These are phyloP conservation scores for Empis stercorea DNA, from an alignment of 2,888 invertebrate species.

Conservation along the genomic window DNA sequence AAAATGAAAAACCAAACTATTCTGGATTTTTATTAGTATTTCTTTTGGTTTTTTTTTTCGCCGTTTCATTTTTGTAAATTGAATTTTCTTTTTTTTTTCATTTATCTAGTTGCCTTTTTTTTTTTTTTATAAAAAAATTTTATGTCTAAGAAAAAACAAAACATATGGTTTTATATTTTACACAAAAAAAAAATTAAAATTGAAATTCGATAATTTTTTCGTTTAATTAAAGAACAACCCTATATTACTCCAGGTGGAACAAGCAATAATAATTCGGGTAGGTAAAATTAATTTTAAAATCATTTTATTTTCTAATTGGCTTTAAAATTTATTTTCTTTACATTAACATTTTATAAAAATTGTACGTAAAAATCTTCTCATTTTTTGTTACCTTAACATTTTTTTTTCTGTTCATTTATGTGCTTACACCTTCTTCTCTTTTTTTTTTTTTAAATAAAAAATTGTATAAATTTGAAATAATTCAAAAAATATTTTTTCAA, in stretches of 20 bases:
- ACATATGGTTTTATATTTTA: too few species aligned
- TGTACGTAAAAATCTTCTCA: too few species aligned
- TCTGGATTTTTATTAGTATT: background rate
- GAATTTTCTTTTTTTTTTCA: background rate
- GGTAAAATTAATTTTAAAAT: conserved; percentile 24
- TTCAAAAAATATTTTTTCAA: background rate
- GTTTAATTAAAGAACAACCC: conserved; percentile 39
- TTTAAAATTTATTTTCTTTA: background rate
- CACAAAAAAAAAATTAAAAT: background rate
- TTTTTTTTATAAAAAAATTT: too few species aligned
- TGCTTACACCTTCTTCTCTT: background rate
- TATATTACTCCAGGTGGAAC: conserved; percentile 40
- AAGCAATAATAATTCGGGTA: conserved; percentile 38
- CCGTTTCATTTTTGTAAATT: too few species aligned
- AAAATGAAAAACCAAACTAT: background rate
- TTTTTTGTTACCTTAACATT: too few species aligned
- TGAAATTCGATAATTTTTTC: conserved; percentile 15
- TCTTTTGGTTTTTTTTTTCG: background rate
- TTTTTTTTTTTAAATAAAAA: conserved; percentile 2
- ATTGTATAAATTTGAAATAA: background rate
- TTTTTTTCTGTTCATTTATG: too few species aligned
- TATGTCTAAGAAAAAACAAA: too few species aligned
- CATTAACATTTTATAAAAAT: too few species aligned
- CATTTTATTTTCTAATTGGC: background rate
- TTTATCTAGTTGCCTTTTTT: background rate